Base-by-base conservation (phyloP, 2,113 vertebrate genomes). In the Conger conger region DNA sequence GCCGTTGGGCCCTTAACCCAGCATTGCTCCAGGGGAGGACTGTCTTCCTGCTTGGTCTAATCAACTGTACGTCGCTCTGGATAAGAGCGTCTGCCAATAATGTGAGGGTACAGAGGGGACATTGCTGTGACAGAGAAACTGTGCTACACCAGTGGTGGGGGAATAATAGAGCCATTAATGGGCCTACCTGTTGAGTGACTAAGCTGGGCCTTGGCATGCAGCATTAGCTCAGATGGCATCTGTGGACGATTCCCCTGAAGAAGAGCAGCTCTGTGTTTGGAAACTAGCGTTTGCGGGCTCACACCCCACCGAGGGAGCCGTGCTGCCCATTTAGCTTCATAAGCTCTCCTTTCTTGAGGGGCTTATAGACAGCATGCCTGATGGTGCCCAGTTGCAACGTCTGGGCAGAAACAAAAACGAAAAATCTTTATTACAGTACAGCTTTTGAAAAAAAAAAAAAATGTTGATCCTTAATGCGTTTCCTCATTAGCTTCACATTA, bases 321-420 rank as follows among this genome's bases (percentile, higher is more conserved):
- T n/a, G 7, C 38, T n/a, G 79, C 30, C 27, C 38, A 50, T 38
- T n/a, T 4, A 80, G 3, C n/a, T 4, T 30, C 35, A 57, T 33
- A 68, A 23, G 81, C 82, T 37, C 78, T 86, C 82, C 38, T 63
- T 86, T 38, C 38, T 42, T 73, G 68, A 76, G 54, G 2, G 63
- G 1, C 2, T 73, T 33, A 18, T 4, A 11, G 68, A 13, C 3
- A 68, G n/a, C 9, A 30, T 73, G 42, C 11, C 45, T 6, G 38
- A 6, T 35, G 7, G 7, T 77, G 17, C 38, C 16, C 33, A 9
- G 36, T 11, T 18, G 54, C 35, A 83, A n/a, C 68, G 73, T 81
- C 50, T n/a, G 53, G 45, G 33, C 45, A 54, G 23, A 53, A 38
- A 27, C 35, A 50, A n/a, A 40, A 40, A 50, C n/a, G 57, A 50